phyloP scores from a whole-genome alignment of 2,888 invertebrate species.

The Conistra vaccinii region DNA sequence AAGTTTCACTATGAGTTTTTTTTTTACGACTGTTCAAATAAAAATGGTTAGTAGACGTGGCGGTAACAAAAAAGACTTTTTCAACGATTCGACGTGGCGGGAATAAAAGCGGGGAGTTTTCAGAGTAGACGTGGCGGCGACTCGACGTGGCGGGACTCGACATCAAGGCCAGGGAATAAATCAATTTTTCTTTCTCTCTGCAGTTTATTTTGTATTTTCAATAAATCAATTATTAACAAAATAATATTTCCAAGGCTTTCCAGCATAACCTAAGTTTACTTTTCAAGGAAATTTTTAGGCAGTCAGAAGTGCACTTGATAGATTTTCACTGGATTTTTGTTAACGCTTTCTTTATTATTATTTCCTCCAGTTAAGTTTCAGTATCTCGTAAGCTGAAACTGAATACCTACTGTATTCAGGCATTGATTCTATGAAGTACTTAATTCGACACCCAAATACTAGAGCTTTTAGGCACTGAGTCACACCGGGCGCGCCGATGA shows the following conservation, averaged over 20 bases:
- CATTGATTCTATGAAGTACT: slow-evolving; percentile 5
- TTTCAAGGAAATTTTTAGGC: background rate
- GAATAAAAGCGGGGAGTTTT: no score
- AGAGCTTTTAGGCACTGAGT: slow-evolving; percentile 42
- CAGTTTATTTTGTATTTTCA: no score
- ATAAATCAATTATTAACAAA: background rate
- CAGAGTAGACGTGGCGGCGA: no score
- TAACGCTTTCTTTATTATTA: background rate
- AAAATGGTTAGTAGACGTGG: no score
- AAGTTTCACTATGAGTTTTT: no score
- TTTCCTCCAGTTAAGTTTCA: background rate
- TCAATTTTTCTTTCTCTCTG: no score
- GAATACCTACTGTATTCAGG: background rate
- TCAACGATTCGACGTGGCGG: no score
- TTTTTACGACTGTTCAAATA: no score
- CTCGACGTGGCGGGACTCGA: no score
- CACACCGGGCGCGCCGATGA: slow-evolving; percentile 52
- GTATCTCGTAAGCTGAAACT: background rate
- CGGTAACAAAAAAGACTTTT: no score
- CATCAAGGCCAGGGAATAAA: no score
- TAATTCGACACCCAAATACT: slow-evolving; percentile 10
- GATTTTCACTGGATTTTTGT: background rate
- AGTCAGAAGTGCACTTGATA: background rate
- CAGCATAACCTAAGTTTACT: no score
- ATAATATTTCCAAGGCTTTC: background rate